Percentiles rank a stretch among this genome's conserved stretches.
Evolutionary conservation across 2,113 vertebrate species (phyloP).

Genomic region (Tyrannus savana): DNA sequence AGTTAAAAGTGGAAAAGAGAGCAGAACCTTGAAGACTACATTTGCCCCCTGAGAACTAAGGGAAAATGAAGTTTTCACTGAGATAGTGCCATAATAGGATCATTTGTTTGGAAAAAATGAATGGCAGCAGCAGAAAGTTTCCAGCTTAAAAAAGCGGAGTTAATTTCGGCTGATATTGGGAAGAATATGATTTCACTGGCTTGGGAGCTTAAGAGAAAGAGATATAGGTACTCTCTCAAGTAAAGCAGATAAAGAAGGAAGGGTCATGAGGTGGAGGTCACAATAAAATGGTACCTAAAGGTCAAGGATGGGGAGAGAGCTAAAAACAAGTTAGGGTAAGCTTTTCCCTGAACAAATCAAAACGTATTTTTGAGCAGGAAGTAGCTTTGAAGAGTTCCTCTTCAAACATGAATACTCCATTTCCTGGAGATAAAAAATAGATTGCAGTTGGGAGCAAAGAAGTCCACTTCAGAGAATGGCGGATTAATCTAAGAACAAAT

Average conservation of each 20-base stretch:
- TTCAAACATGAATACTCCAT: slow-evolving; percentile 37
- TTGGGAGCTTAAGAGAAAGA: not conserved
- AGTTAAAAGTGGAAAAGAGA: not conserved
- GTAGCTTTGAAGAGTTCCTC: slow-evolving; percentile 52
- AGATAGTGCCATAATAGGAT: not conserved
- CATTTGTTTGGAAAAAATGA: not conserved
- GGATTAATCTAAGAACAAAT: not conserved
- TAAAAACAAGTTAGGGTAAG: slow-evolving; percentile 33
- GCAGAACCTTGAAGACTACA: not conserved
- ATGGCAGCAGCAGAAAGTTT: not conserved
- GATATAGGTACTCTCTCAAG: not conserved
- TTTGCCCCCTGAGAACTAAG: not conserved
- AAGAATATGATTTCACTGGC: not conserved
- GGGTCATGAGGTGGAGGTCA: not conserved
- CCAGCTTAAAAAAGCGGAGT: not conserved
- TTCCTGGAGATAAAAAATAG: slow-evolving; percentile 56
- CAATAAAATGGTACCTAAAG: not conserved
- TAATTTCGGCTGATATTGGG: not conserved
- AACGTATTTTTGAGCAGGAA: slow-evolving; percentile 56
- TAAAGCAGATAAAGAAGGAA: not conserved
- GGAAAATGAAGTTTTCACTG: not conserved
- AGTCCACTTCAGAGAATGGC: not conserved
- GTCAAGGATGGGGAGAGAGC: slow-evolving; percentile 46
- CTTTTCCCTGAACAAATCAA: slow-evolving; percentile 45
- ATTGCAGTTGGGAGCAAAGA: slow-evolving; percentile 1